phyloP scores from a whole-genome alignment of 35 echinoderm and acorn worm species.

The Lytechinus pictus region DNA sequence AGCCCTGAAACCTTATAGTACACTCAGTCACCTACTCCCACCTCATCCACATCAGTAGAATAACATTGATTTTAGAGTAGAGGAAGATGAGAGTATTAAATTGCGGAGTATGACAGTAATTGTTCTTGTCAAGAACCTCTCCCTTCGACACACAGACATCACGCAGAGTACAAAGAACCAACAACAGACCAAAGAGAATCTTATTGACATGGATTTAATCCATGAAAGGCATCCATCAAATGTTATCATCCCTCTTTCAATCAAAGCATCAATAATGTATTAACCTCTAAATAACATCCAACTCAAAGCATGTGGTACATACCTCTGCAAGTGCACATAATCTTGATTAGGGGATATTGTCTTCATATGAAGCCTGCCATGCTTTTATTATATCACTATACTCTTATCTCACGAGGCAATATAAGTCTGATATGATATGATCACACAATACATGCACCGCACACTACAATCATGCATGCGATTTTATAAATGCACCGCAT shows the following conservation, averaged over 20 bases:
- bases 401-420: slow-evolving; percentile 17
- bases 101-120: background rate
- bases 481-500: background rate
- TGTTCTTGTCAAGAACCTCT: background rate
- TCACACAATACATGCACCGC: slow-evolving; percentile 9
- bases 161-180: background rate
- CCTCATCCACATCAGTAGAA: background rate
- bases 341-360: background rate
- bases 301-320: background rate
- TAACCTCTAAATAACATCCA: background rate
- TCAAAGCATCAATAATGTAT: background rate
- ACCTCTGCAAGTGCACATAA: background rate
- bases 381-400: background rate
- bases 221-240: background rate
- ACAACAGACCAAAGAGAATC: background rate
- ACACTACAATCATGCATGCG: slow-evolving; percentile 1
- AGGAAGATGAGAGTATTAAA: background rate
- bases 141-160: background rate
- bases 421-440: slow-evolving; percentile 7
- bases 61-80: background rate
- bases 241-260: background rate
- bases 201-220: background rate
- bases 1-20: background rate
- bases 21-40: background rate
- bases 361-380: background rate